These are phyloP conservation scores for Onthophagus sagittarius DNA, from an alignment of 2,888 invertebrate species.

Conservation along the genomic window DNA sequence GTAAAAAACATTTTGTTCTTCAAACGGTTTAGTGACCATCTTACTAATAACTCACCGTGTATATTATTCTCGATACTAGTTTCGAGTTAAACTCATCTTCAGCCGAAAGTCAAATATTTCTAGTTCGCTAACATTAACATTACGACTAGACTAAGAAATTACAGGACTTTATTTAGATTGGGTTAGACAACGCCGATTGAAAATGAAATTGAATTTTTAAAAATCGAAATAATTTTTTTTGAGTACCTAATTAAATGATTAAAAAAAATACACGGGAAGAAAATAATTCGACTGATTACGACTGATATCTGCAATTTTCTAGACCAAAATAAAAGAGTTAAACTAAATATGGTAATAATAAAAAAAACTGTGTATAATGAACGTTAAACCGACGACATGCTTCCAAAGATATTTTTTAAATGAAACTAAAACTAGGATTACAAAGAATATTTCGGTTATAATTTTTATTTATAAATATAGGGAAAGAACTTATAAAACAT, in stretches of 20 bases:
- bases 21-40: too few relatives aligned
- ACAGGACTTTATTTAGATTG: too few relatives aligned
- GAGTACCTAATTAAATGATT: slow-evolving; percentile 9
- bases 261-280: slow-evolving; percentile 8
- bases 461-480: neutral
- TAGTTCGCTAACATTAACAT: too few relatives aligned
- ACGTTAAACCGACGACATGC: neutral
- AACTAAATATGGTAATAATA: neutral
- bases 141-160: too few relatives aligned
- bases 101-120: too few relatives aligned
- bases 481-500: neutral
- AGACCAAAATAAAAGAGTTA: neutral
- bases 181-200: too few relatives aligned
- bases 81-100: too few relatives aligned
- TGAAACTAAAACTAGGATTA: neutral
- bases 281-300: slow-evolving; percentile 8
- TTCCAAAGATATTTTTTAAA: neutral
- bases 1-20: too few relatives aligned
- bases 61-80: too few relatives aligned
- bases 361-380: neutral
- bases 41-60: too few relatives aligned
- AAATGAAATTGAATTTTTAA: too few relatives aligned
- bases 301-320: slow-evolving; percentile 2
- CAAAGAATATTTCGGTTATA: neutral
- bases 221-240: slow-evolving; percentile 3